phyloP scores from a whole-genome alignment of 2,113 vertebrate genomes.

The Proteles cristata region DNA sequence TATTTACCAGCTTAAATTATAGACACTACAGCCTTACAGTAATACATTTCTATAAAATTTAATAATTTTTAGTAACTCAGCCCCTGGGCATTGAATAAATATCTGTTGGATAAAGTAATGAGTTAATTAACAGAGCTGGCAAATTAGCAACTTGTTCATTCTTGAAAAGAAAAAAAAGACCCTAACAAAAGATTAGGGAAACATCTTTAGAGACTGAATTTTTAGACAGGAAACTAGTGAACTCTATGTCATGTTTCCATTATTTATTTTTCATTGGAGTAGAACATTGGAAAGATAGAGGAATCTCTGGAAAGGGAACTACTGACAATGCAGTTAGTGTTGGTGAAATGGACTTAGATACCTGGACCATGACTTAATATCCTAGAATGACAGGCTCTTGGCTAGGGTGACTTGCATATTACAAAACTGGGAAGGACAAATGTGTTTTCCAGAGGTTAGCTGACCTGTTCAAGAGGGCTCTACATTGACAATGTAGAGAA shows the following conservation, averaged over 20 bases:
- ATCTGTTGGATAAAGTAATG: conserved; percentile 30
- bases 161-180: background rate
- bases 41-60: background rate
- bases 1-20: conserved; percentile 4
- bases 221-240: background rate
- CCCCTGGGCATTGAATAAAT: background rate
- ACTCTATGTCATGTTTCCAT: background rate
- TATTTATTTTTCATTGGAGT: background rate
- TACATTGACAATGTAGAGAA: background rate
- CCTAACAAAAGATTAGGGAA: background rate
- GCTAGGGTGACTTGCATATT: background rate
- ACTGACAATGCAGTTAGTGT: background rate
- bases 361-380: conserved; percentile 37
- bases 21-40: background rate
- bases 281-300: background rate
- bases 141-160: conserved; percentile 2
- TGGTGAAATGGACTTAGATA: conserved; percentile 24
- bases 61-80: background rate
- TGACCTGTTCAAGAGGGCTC: background rate
- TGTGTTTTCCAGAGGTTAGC: background rate
- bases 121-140: background rate
- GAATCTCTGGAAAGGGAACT: background rate
- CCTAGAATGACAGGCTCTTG: conserved; percentile 24
- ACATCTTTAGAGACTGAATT: background rate
- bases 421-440: background rate